Conservation (phyloP, 2,888 invertebrate genomes). For the Thera britannica region DNA sequence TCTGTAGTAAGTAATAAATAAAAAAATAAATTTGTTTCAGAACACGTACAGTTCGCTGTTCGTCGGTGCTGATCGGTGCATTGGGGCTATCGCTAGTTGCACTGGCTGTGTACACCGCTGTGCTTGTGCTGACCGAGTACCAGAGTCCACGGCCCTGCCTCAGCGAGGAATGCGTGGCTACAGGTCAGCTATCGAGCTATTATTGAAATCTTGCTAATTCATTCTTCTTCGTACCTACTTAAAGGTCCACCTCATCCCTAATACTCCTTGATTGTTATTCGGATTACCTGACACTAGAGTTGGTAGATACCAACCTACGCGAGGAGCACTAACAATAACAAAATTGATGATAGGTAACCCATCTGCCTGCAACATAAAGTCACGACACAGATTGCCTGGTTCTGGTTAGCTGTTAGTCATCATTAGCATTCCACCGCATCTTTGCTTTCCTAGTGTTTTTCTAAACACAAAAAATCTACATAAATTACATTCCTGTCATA, state of each 20-base stretch:
- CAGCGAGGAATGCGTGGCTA: slow-evolving; percentile 86
- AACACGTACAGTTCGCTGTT: slow-evolving; percentile 77
- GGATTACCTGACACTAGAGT: too few species aligned
- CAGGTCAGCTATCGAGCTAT: slow-evolving; percentile 74
- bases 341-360: slow-evolving; percentile 6
- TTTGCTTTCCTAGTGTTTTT: slow-evolving; percentile 23
- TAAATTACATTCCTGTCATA: slow-evolving; percentile 2
- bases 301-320: too few species aligned
- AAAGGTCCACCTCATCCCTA: too few species aligned
- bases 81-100: slow-evolving; percentile 79
- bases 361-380: slow-evolving; percentile 12
- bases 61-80: slow-evolving; percentile 79
- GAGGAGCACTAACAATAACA: slow-evolving; percentile 11
- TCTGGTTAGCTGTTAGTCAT: slow-evolving; percentile 4
- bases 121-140: slow-evolving; percentile 76
- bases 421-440: slow-evolving; percentile 19
- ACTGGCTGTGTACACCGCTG: slow-evolving; percentile 77
- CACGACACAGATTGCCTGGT: slow-evolving; percentile 26
- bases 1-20: too few species aligned
- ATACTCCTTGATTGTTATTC: too few species aligned
- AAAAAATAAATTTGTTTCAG: slow-evolving; percentile 53
- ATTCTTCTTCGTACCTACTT: too few species aligned
- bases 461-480: slow-evolving; percentile 15
- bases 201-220: too few species aligned
- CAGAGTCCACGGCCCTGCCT: slow-evolving; percentile 78